Conservation (phyloP, 2,797 vertebrate species). For the Eulemur rubriventer region DNA sequence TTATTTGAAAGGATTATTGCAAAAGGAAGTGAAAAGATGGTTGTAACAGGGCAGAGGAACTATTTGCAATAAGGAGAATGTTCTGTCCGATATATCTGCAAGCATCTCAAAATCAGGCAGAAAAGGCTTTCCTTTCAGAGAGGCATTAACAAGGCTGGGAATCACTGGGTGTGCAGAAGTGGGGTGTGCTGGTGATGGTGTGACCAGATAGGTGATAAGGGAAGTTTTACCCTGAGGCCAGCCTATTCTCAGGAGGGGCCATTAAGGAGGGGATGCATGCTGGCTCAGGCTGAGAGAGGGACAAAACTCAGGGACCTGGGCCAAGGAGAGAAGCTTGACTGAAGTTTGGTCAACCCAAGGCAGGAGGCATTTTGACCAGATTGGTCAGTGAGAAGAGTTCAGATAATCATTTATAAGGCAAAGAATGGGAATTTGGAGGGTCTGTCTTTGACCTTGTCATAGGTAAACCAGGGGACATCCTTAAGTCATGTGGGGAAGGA, state of each 20-base stretch:
- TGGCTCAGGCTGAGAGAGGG: not conserved
- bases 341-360: not conserved
- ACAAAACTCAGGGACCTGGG: not conserved
- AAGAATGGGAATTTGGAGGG: not conserved
- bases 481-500: not conserved
- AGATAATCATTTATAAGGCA: not conserved
- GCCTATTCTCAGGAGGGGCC: not conserved
- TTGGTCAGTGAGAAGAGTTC: not conserved
- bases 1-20: not conserved
- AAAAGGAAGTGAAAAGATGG: not conserved
- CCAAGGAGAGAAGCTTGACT: not conserved
- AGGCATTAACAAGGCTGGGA: not conserved
- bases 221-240: not conserved
- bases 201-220: not conserved
- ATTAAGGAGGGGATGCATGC: not conserved
- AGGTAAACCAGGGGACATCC: not conserved
- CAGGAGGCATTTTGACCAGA: not conserved
- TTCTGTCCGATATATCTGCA: not conserved
- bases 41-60: not conserved
- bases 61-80: not conserved
- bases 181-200: not conserved
- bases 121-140: not conserved
- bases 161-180: not conserved
- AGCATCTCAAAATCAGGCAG: not conserved
- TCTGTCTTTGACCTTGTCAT: not conserved